Evolutionary conservation across 2,113 vertebrate genomes (phyloP).

Genomic region (Dromaius novaehollandiae): DNA sequence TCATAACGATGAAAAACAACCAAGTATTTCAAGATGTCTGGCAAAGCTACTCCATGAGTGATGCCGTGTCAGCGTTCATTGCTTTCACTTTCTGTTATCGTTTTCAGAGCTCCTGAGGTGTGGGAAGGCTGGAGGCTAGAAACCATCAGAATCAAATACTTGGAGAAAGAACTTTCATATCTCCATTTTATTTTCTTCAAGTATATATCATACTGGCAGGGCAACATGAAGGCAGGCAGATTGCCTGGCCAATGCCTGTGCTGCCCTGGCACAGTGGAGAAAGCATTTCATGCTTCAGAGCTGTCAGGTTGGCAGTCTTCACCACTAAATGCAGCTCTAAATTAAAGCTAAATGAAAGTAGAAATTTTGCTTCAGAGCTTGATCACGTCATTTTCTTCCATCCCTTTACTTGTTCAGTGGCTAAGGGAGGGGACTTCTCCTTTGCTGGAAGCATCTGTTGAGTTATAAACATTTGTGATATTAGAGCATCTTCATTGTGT

Average conservation of each 20-base stretch:
- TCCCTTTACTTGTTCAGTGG: background rate
- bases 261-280: background rate
- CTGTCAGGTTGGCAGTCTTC: conserved; percentile 10
- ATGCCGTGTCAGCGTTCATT: background rate
- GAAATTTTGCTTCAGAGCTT: conserved; percentile 3
- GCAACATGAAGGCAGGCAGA: conserved; percentile 7
- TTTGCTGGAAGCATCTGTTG: background rate
- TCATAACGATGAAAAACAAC: background rate
- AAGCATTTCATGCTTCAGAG: background rate
- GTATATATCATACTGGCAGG: background rate
- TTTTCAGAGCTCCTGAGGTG: background rate
- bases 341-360: conserved; percentile 19
- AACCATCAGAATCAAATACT: background rate
- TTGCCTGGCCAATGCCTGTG: background rate
- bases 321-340: conserved; percentile 1
- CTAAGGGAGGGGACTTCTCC: background rate
- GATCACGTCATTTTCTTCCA: background rate
- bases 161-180: conserved; percentile 1
- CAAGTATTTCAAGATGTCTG: background rate
- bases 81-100: background rate
- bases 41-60: background rate
- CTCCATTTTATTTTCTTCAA: background rate
- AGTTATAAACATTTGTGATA: background rate
- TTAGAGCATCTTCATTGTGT: background rate
- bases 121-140: background rate